phyloP scores from a whole-genome alignment of 2,888 invertebrate genomes.

The Spilarctia lutea region DNA sequence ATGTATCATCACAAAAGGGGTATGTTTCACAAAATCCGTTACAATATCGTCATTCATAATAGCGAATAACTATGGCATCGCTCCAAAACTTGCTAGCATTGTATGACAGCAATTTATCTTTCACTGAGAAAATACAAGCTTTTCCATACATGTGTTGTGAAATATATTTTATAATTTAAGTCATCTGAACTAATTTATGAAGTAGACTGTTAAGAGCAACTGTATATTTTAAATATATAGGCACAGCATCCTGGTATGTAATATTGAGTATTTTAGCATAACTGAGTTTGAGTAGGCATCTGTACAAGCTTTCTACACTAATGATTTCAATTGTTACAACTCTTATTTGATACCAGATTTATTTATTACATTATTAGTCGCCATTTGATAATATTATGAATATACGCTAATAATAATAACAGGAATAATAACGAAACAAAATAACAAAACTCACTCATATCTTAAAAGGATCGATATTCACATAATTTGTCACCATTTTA shows the following conservation, averaged over 20 bases:
- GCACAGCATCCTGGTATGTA: background rate
- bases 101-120: constrained; percentile 4
- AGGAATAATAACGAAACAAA: too few relatives aligned
- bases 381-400: too few relatives aligned
- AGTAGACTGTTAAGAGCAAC: background rate
- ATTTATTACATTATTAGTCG: too few relatives aligned
- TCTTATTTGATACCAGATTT: too few relatives aligned
- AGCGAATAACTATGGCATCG: constrained; percentile 5
- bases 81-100: background rate
- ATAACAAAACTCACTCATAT: too few relatives aligned
- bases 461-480: too few relatives aligned
- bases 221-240: background rate
- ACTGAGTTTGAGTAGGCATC: too few relatives aligned
- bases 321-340: too few relatives aligned
- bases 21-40: background rate
- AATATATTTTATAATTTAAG: background rate
- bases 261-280: background rate
- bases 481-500: background rate
- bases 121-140: background rate
- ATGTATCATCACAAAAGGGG: background rate
- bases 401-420: too few relatives aligned
- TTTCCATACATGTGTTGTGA: background rate
- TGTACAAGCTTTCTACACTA: too few relatives aligned
- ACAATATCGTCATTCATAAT: background rate
- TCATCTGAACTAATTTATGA: background rate